Evolutionary conservation across 1,140 invertebrate species (phyloP), one percentile per base, ranked within the genome.

Genomic region (Atta texana): DNA sequence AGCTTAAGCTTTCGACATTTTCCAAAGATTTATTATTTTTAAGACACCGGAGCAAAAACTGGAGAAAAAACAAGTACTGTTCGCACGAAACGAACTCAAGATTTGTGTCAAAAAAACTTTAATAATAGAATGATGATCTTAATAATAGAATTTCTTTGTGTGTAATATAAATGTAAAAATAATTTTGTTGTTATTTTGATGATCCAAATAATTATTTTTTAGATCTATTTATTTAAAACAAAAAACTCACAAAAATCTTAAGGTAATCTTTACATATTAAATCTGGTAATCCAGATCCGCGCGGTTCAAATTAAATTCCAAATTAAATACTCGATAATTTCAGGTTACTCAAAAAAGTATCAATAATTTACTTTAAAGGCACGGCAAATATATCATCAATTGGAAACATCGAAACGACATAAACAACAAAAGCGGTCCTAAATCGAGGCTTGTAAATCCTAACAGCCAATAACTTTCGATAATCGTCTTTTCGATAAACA

Each of bases 381-480:
- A 24, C 10, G 61, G 12, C 16, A 14, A 80, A 21, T 66, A 16
- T 59, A 49, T 10, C 8, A 1, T 24, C 31, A n/a, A 68, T n/a
- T 55, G 10, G 18, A 68, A 80, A 80, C n/a, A 31, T 28, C n/a
- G 14, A 39, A 68, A 7, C 8, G 16, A 61, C 10, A 1, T 53
- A 34, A 39, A 53, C 31, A 14, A 24, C 12, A 39, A 74, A 44
- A 31, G 5, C 8, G 21, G 21, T 34, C 0, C 12, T 21, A 59
- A 72, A 72, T 72, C 39, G 16, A 14, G 16, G 5, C 21, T n/a
- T 31, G 31, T 39, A 57, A 82, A 71, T 44, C 5, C 3, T 39
- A 44, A 69, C 57, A 71, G 16, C 16, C 34, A 18, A 39, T 57
- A 71, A 81, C 31, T 69, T 80, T 81, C 31, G 31, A 55, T 24